Evolutionary conservation across 2,888 invertebrate species (phyloP), one percentile per base, ranked within the genome.

Genomic region (Dorcus hopei): DNA sequence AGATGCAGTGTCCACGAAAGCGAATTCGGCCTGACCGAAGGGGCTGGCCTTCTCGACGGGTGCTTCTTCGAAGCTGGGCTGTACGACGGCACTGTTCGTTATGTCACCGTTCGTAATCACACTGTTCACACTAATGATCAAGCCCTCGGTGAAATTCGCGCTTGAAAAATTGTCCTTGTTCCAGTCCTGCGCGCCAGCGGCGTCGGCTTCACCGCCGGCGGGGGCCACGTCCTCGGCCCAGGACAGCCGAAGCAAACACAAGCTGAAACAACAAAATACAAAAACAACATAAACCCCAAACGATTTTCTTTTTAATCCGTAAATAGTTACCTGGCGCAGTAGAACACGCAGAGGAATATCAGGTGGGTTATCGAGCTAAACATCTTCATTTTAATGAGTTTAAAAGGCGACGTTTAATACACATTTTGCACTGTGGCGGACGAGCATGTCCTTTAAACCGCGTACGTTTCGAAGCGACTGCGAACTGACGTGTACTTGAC

Each of bases 1-100:
- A 57, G 83, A 82, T 66, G 82, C 70, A 57, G 80, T 75, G 53
- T 83, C 83, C 57, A 81, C 73, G 71, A 81, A 81, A 70, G 77
- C 81, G 80, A 81, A 79, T 75, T 82, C 80, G 58, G 77, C 74
- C 60, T 73, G 62, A 23, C 52, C 57, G 43, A 55, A 72, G 47
- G 65, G 68, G 60, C 72, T 73, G 52, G 67, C 74, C 55, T 79
- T 79, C 40, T 67, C 57, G 47, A 54, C 55, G 52, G 63, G 38
- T 50, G 58, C 26, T 48, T 69, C 68, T 48, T 66, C 66, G 56
- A 69, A 66, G 60, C 68, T 70, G 11, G 69, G 63, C 57, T 66
- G 64, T 48, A 69, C 62, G 49, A 61, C 64, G 6, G 58, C 64
- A 52, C 63, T 67, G 52, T 57, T 55, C 55, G 63, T 62, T 54